Base-by-base conservation (phyloP, 1,140 invertebrate species). In the Drosophila willistoni region DNA sequence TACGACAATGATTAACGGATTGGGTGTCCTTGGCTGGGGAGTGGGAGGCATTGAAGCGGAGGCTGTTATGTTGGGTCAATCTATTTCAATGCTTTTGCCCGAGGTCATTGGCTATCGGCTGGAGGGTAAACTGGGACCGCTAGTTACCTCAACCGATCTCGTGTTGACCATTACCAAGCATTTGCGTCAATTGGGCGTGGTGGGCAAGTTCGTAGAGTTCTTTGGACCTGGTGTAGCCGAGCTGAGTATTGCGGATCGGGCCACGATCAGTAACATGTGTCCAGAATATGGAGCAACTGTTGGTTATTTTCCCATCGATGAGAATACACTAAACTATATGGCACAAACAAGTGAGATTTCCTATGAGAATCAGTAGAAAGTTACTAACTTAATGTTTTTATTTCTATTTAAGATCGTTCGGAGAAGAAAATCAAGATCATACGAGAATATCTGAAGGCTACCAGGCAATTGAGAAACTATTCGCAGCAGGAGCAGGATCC, bases 151-250 rank as follows among this genome's bases (percentile, higher is more conserved):
- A 0, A 99, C 99, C 12, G 99, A 99, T 94, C 94, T 99, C 55
- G 99, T 99, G 3, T 94, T 99, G 6, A 99, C 98, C 10, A 98
- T 99, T 56, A 99, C 98, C 7, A 99, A 99, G 96, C 96, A 99
- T 93, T 94, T 99, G 59, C 94, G 98, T 33, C 96, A 98, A 92
- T 87, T 99, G 54, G 98, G 98, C 56, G 98, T 99, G 25, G 98
- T 99, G 51, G 98, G 98, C 51, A 99, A 99, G 91, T 99, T 99
- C 93, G 98, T 99, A 2, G 98, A 99, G 93, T 99, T 99, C 93
- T 99, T 97, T 92, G 99, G 99, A 0, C 95, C 97, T 0, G 98
- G 98, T 7, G 97, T 99, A 7, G 91, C 95, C 1, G 95, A 96
- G 67, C 93, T 99, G 1, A 98, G 97, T 54, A 98, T 99, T 60